Base-by-base conservation (phyloP, 2,797 vertebrate genomes). In the Steatocranus sp. region DNA sequence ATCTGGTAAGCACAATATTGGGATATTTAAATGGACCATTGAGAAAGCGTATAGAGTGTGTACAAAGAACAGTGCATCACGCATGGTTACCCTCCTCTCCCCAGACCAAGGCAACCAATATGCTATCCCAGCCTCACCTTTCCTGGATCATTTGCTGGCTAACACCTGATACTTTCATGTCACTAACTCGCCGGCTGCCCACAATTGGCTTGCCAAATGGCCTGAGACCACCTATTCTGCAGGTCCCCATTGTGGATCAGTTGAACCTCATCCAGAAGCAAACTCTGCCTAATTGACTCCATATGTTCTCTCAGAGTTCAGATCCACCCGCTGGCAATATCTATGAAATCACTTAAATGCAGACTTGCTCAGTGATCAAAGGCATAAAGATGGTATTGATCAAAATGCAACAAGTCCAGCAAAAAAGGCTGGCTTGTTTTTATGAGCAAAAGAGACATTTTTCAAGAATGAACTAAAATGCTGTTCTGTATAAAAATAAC, bases 121-220 rank as follows among this genome's bases (percentile, higher is more conserved):
- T 93, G 92, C 87, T 90, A 25, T 76, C 85, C 81, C 89, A 80
- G 94, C 91, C 91, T 92, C 92, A 95, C 94, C 93, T 94, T 92
- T 88, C 90, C 87, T 86, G 93, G 93, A 94, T 96, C 94, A 95
- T 95, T 96, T 95, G 93, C 94, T 93, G 91, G 92, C 93, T 89
- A 96, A 95, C 94, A 96, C 94, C 95, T 96, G 96, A 96, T 95
- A 95, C 93, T 84, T 94, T 95, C 91, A 93, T 92, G 94, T 93
- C 81, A 66, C 93, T 93, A 87, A 92, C 93, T 92, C 79, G 11
- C 78, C 81, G 92, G 87, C 92, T 92, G 94, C 94, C 91, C 94
- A 91, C 93, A 89, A 93, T 94, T 93, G 87, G 91, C 88, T 89
- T 90, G 94, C 95, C 95, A 96, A 96, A 96, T 95, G 94, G 94